Percentiles rank a stretch among this genome's conserved stretches.
Conservation (phyloP, 2,113 vertebrate species). For the Pelodiscus sinensis region DNA sequence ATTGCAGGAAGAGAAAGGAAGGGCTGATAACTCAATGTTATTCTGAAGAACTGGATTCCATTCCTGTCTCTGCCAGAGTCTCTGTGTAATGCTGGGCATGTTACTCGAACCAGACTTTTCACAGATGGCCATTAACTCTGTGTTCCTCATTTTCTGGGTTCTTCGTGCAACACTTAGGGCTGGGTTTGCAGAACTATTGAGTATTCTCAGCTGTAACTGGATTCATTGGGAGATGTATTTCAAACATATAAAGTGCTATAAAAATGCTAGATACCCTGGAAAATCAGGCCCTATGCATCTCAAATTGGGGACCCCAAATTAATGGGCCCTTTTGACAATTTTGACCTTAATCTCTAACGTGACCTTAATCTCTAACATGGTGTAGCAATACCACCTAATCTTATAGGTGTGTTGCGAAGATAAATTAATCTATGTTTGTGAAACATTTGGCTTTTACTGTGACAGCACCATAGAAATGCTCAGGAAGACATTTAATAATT, state of each 20-base stretch:
- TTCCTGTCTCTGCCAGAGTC: neutral
- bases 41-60: neutral
- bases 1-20: accelerated
- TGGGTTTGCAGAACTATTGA: neutral
- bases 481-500: neutral
- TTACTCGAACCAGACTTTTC: neutral
- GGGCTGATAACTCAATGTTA: neutral
- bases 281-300: neutral
- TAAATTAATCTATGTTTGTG: neutral
- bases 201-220: neutral
- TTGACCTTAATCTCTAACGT: neutral
- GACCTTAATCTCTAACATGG: neutral
- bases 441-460: slow-evolving; percentile 14
- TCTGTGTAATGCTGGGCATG: neutral
- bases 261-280: neutral
- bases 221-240: neutral
- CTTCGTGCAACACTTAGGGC: neutral
- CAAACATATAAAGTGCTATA: slow-evolving; percentile 16
- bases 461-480: neutral
- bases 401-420: neutral
- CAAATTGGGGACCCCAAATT: slow-evolving; percentile 21
- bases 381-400: neutral
- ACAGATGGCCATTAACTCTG: neutral
- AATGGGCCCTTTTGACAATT: neutral
- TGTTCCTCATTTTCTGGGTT: neutral